Base-by-base conservation (phyloP, 37 sponge, comb jelly and placozoan genomes). In the Diacarnus erythraeanus region DNA sequence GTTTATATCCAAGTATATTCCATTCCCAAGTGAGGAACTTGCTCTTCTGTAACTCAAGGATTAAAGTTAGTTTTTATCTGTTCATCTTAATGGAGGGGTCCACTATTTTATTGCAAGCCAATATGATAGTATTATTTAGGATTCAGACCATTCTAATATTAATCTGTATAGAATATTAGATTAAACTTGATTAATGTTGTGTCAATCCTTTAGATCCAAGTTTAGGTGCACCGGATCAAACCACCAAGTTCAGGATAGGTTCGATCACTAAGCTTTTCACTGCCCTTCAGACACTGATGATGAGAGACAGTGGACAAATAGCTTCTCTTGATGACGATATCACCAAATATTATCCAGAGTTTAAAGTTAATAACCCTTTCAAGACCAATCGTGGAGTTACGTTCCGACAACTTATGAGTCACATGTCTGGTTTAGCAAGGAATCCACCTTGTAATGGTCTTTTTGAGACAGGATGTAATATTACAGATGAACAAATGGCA, bases 231-330 rank as follows among this genome's bases (percentile, higher is more conserved):
- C 92, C 92, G 0, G 75, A 66, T 10, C 72, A 30, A 12, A 33
- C 83, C 77, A 88, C 93, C 57, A 89, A 73, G 4, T 92, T 83
- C 54, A 73, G 93, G 26, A 88, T 92, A 27, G 93, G 89, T 18
- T 88, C 89, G 30, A 82, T 92, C 43, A 78, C 89, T 5, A 92
- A 92, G 37, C 63, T 88, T 15, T 77, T 92, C 80, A 92, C 89
- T 2, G 63, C 81, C 6, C 69, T 92, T n/a, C 63, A 79, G 78
- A 68, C 79, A 59, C 84, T 82, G n/a, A 84, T 78, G 67, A 64
- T 88, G 22, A 61, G 93, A 18, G 93, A 92, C 64, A 38, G 31
- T 8, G 72, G 72, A 26, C 20, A 23, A 3, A 75, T 91, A 10
- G 39, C 34, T 33, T 88, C 89, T 15, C 71, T 88, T 0, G 82